Conservation (phyloP, 1,140 invertebrate species). For the Scaptomyza graminum region DNA sequence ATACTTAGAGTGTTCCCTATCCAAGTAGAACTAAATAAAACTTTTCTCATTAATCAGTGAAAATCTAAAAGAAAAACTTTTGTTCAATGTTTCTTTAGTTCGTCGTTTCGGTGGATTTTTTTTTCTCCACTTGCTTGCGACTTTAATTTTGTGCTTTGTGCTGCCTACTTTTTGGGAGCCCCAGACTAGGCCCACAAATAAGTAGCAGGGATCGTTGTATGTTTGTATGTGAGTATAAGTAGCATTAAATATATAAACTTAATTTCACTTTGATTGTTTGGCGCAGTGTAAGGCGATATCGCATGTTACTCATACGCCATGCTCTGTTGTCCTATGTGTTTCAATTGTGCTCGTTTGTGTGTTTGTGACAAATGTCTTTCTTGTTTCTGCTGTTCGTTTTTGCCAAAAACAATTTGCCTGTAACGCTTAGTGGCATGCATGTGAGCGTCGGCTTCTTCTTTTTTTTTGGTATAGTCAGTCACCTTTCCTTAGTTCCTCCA, state of each 20-base stretch:
- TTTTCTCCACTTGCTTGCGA: slow-evolving; percentile 23
- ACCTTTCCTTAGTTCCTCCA: slow-evolving; percentile 64
- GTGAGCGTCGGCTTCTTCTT: slow-evolving; percentile 39
- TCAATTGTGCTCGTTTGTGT: slow-evolving; percentile 44
- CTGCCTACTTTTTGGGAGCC: slow-evolving; percentile 46
- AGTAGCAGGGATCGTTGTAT: slow-evolving; percentile 4
- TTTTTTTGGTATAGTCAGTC: slow-evolving; percentile 69
- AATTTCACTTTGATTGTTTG: slow-evolving; percentile 81
- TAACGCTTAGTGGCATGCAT: slow-evolving; percentile 47
- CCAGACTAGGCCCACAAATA: slow-evolving; percentile 30
- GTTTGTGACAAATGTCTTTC: slow-evolving; percentile 75
- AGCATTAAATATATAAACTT: slow-evolving; percentile 82
- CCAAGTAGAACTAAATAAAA: slow-evolving; percentile 65
- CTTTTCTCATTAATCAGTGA: slow-evolving; percentile 83
- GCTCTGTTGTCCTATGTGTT: slow-evolving; percentile 41
- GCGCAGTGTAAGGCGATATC: slow-evolving; percentile 80
- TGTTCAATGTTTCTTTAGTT: slow-evolving; percentile 51
- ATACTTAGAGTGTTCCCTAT: slow-evolving; percentile 50
- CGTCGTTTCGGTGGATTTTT: neutral
- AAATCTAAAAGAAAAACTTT: slow-evolving; percentile 83
- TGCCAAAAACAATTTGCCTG: slow-evolving; percentile 60
- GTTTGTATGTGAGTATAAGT: slow-evolving; percentile 29
- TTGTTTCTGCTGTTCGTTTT: slow-evolving; percentile 61
- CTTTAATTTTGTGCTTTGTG: slow-evolving; percentile 69
- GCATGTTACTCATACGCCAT: slow-evolving; percentile 80